These are phyloP conservation scores for Rhincodon typus DNA, from an alignment of 2,797 vertebrate genomes.

Conservation along the genomic window DNA sequence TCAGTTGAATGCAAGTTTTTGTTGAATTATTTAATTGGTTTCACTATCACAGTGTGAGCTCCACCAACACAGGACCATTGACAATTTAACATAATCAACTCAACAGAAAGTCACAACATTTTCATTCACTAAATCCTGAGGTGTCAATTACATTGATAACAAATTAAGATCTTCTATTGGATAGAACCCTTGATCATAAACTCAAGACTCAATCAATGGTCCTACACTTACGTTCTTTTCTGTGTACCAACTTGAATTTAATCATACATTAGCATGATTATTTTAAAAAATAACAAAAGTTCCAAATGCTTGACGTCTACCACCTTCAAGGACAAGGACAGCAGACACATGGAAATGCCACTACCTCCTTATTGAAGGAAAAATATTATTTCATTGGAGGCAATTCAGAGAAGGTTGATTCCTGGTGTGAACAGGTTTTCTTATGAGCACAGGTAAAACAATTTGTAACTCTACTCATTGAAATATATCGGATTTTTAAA, in stretches of 20 bases:
- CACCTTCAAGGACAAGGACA: too few species aligned
- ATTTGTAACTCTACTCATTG: too few species aligned
- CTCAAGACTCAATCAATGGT: neutral
- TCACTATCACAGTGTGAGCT: neutral
- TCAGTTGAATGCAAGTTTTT: neutral
- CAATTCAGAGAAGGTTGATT: too few species aligned
- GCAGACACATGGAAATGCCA: too few species aligned
- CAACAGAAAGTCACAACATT: neutral
- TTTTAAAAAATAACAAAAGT: neutral
- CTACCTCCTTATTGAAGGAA: too few species aligned
- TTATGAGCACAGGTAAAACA: too few species aligned
- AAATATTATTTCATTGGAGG: too few species aligned
- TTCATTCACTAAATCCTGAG: neutral
- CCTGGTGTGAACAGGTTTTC: too few species aligned
- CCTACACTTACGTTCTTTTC: neutral
- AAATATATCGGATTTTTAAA: too few species aligned
- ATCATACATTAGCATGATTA: neutral
- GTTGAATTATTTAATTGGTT: neutral
- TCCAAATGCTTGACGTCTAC: too few species aligned
- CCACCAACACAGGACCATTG: neutral
- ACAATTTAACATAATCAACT: neutral
- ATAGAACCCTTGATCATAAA: neutral
- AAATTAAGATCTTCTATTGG: neutral
- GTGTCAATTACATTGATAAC: neutral
- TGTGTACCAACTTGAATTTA: neutral